Conservation (phyloP, 2,113 vertebrate genomes). For the Thamnophis sirtalis region DNA sequence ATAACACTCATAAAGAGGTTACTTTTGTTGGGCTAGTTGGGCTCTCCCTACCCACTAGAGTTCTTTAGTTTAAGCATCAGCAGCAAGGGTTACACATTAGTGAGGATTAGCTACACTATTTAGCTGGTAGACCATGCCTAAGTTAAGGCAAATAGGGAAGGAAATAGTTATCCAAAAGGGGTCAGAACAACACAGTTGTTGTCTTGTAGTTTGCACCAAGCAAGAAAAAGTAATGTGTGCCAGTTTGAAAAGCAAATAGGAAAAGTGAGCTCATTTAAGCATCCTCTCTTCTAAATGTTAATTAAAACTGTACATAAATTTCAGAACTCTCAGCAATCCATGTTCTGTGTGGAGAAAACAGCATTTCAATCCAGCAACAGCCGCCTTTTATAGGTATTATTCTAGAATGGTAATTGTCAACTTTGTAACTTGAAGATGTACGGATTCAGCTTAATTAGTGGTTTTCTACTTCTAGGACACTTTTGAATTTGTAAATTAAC, state of each 20-base stretch:
- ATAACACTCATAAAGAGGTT: not conserved
- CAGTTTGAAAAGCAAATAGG: not conserved
- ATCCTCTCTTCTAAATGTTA: not conserved
- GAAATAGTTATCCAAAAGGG: not conserved
- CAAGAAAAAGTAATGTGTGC: not conserved
- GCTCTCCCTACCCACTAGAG: not conserved
- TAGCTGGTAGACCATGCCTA: not conserved
- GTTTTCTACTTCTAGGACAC: not conserved
- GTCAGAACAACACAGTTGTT: not conserved
- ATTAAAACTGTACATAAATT: not conserved
- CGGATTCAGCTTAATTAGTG: not conserved
- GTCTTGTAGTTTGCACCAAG: not conserved
- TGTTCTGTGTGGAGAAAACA: not conserved
- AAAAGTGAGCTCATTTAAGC: not conserved
- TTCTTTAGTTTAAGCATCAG: not conserved
- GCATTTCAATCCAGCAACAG: not conserved
- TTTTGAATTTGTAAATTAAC: not conserved
- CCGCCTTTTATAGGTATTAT: not conserved
- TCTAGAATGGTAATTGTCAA: not conserved
- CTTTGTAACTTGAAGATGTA: not conserved
- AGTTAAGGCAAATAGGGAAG: not conserved
- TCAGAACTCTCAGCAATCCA: not conserved
- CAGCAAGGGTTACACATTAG: not conserved
- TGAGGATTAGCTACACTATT: not conserved
- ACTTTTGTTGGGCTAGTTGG: not conserved